Evolutionary conservation across 2,113 vertebrate species (phyloP).

Genomic region (Zosterops lateralis): DNA sequence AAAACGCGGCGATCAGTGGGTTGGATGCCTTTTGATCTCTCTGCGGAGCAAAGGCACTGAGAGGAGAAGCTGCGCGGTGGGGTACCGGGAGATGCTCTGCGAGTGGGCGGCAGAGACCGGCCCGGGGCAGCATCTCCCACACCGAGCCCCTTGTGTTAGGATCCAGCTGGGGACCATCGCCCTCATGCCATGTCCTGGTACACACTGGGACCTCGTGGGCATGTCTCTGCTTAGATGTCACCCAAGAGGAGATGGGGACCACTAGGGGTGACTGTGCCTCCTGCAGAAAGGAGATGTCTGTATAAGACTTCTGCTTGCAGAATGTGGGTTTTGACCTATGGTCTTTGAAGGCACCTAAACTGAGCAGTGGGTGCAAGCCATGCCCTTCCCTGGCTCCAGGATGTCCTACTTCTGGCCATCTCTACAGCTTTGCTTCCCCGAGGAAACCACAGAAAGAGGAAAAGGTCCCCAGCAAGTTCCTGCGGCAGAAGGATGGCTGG

Average conservation of each 20-base stretch:
- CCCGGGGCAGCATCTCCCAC: not conserved
- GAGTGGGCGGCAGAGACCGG: not conserved
- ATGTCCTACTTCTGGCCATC: not conserved
- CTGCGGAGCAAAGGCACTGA: not conserved
- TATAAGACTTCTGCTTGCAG: not conserved
- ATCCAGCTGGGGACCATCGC: not conserved
- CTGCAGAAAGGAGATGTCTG: not conserved
- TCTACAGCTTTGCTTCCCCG: not conserved
- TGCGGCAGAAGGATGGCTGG: rapidly evolving
- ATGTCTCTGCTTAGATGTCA: not conserved
- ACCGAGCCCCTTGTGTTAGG: not conserved
- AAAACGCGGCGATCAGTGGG: constrained; percentile 33
- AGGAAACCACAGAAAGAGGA: not conserved
- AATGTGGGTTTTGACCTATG: rapidly evolving
- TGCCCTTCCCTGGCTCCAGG: not conserved
- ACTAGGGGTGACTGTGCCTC: rapidly evolving
- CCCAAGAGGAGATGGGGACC: not conserved
- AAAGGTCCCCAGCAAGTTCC: not conserved
- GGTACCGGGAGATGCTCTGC: not conserved
- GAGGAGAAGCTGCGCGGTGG: not conserved
- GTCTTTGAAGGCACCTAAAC: not conserved
- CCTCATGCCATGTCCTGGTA: not conserved
- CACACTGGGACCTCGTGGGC: not conserved
- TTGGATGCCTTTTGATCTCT: constrained; percentile 52
- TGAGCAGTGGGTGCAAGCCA: not conserved